Evolutionary conservation across 1,140 invertebrate species (phyloP).

Genomic region (Ridgeia piscesae): DNA sequence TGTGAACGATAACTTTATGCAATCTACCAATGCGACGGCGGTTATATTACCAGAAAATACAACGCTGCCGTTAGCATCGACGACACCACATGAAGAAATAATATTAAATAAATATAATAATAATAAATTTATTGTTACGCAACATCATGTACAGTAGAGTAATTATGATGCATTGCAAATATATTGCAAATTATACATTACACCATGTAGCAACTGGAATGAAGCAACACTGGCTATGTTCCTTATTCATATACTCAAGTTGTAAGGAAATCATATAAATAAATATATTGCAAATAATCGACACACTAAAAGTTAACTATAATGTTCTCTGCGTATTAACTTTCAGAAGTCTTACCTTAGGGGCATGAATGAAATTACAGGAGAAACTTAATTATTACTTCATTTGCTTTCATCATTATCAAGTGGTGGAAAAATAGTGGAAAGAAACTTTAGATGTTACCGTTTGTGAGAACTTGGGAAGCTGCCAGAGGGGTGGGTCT

Average conservation of each 20-base stretch:
- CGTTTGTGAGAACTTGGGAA: conserved; percentile 48
- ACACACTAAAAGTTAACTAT: background rate
- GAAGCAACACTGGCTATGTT: too few species aligned
- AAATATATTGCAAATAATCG: background rate
- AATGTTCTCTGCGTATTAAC: too few species aligned
- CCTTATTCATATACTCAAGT: too few species aligned
- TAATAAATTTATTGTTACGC: too few species aligned
- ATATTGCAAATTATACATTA: too few species aligned
- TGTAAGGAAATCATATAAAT: too few species aligned
- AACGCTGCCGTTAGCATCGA: background rate
- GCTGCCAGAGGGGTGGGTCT: conserved; percentile 47
- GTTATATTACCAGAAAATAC: background rate
- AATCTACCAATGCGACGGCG: background rate
- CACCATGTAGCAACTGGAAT: too few species aligned
- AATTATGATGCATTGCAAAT: too few species aligned
- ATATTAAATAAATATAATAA: background rate
- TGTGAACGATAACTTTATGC: background rate
- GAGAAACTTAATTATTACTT: background rate
- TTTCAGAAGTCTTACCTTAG: background rate
- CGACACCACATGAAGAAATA: background rate
- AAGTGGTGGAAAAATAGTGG: too few species aligned
- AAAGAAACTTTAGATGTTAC: conserved; percentile 30
- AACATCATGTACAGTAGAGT: too few species aligned
- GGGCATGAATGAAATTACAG: background rate
- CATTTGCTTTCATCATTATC: background rate